Evolutionary conservation across 2,888 invertebrate species (phyloP), one percentile per base, ranked within the genome.

Genomic region (Drosophila suboccidentalis): DNA sequence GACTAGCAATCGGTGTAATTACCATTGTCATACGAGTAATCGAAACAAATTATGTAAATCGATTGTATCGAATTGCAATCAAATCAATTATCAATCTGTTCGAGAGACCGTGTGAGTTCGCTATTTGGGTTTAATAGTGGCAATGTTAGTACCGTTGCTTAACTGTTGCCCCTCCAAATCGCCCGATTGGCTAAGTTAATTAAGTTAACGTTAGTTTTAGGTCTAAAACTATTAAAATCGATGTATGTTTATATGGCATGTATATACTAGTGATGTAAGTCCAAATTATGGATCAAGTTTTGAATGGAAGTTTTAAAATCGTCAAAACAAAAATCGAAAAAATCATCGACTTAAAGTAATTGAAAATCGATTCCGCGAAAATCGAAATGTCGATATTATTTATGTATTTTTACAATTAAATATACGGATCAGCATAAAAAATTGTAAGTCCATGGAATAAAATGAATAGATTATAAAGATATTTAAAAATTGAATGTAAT

Each of bases 1-100:
- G 64, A 44, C 54, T 65, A 79, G 65, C 76, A 74, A 78, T 63
- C 82, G 70, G 60, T 60, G 71, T 74, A 86, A 88, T 89, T 88
- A 88, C 87, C 87, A 88, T 88, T 88, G 87, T 88, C 87, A 88
- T 88, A 86, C 80, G 74, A 81, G 84, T 79, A 68, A 79, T 83
- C 77, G 79, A 83, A 82, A 69, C 61, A 54, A 69, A 73, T 80
- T 69, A 22, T 69, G 41, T 62, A 39, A 58, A 54, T 67, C 63
- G 71, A 75, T 77, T 51, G 51, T 61, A 72, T 83, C 81, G 84
- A 80, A 85, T 78, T 74, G 68, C 70, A 65, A 77, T 81, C 77
- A 66, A 86, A 83, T 82, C 70, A 72, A 72, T 70, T 67, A 83
- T 77, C 54, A 80, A 80, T 67, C 63, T 60, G 43, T 74, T 79